phyloP scores from a whole-genome alignment of 1,140 invertebrate genomes.

The Chelonus insularis region DNA sequence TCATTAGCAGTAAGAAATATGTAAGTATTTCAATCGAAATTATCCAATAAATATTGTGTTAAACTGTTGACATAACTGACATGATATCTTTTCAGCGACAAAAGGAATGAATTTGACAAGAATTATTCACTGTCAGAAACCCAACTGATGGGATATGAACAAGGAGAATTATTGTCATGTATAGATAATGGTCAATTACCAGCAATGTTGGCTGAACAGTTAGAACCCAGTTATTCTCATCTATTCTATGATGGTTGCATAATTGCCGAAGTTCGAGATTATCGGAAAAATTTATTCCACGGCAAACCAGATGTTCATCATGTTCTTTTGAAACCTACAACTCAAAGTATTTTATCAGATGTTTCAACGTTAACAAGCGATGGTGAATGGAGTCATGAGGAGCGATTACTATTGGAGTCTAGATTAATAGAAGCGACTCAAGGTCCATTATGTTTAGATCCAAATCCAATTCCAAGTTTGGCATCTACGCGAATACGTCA shows the following conservation, averaged over 20 bases:
- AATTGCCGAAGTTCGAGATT: constrained; percentile 88
- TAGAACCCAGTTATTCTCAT: constrained; percentile 77
- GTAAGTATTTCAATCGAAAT: constrained; percentile 33
- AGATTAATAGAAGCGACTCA: constrained; percentile 80
- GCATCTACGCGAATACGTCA: constrained; percentile 75
- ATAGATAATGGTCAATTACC: constrained; percentile 87
- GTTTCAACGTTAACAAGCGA: constrained; percentile 70
- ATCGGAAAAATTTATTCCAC: constrained; percentile 74
- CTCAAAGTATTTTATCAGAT: constrained; percentile 79
- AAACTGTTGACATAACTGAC: too few relatives aligned
- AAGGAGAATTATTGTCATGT: constrained; percentile 74
- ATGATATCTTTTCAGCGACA: constrained; percentile 43
- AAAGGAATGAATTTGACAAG: constrained; percentile 55
- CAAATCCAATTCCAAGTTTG: constrained; percentile 77
- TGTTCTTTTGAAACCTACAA: constrained; percentile 85
- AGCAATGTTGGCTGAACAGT: constrained; percentile 79
- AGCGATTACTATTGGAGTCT: constrained; percentile 78
- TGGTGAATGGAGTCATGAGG: constrained; percentile 75
- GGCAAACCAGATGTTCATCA: constrained; percentile 77
- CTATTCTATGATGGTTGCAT: constrained; percentile 92
- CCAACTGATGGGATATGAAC: constrained; percentile 75
- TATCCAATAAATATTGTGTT: too few relatives aligned
- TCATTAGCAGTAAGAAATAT: constrained; percentile 74
- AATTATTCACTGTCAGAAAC: constrained; percentile 73
- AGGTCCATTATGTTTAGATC: constrained; percentile 84